phyloP scores from a whole-genome alignment of 2,113 vertebrate genomes.

The Colius striatus region DNA sequence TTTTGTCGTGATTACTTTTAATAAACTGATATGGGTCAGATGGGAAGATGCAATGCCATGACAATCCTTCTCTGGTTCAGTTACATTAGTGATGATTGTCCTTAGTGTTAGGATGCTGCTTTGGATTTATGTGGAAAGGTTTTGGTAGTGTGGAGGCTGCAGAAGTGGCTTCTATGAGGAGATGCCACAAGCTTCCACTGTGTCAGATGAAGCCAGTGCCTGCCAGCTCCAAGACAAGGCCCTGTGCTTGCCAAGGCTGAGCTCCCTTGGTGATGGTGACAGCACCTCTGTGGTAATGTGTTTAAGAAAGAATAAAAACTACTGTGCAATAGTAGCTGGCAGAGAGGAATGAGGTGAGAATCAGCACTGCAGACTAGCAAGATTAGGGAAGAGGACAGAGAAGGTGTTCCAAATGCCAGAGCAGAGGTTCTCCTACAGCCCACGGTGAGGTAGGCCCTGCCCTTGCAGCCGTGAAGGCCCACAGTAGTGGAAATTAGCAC shows the following conservation, averaged over 20 bases:
- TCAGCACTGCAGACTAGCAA: not conserved
- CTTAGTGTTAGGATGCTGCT: not conserved
- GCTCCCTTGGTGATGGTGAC: accelerated
- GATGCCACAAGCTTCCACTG: not conserved
- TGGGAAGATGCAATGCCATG: no score
- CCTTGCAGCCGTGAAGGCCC: not conserved
- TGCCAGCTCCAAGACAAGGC: not conserved
- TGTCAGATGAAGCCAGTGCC: accelerated
- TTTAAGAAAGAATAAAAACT: not conserved
- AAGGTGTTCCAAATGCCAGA: accelerated
- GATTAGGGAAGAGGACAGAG: not conserved
- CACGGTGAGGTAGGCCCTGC: accelerated
- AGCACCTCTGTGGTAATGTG: accelerated
- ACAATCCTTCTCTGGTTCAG: accelerated
- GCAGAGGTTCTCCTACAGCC: not conserved
- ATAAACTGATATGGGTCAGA: accelerated
- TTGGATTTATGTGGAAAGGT: accelerated
- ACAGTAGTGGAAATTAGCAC: not conserved
- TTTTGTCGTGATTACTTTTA: not conserved
- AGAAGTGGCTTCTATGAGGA: not conserved
- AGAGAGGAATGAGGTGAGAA: not conserved
- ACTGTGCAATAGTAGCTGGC: not conserved
- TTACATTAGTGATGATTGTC: no score
- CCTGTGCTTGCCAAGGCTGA: accelerated
- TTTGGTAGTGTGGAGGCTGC: accelerated